phyloP scores from a whole-genome alignment of 30 jellyfish, hydroid and myxozoan genomes.

The Hydractinia echinata region DNA sequence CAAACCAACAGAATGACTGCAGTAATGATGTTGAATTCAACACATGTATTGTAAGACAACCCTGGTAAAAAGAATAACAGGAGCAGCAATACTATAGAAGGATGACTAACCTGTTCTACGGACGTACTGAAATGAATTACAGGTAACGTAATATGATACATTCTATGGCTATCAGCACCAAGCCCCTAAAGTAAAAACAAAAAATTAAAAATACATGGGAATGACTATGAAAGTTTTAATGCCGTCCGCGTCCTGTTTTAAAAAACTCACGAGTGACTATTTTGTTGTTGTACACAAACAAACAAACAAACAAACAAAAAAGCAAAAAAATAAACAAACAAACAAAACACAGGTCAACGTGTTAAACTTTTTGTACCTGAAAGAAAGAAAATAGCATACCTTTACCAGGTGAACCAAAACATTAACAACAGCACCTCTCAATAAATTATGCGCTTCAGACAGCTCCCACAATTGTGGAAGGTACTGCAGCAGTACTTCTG shows the following conservation, averaged over 20 bases:
- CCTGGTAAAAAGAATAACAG: not conserved
- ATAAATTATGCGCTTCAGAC: constrained; percentile 70
- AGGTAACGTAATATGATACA: constrained; percentile 53
- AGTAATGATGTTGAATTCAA: no score
- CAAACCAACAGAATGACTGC: no score
- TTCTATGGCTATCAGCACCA: not conserved
- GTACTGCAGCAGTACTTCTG: constrained; percentile 38
- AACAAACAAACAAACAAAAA: no score
- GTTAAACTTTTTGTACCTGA: no score
- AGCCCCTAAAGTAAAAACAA: not conserved
- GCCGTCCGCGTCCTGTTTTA: no score
- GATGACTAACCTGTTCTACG: constrained; percentile 42
- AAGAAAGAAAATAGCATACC: constrained; percentile 17
- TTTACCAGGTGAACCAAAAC: constrained; percentile 50
- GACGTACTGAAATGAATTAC: constrained; percentile 64
- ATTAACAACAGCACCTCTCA: constrained; percentile 65
- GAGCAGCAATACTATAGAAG: no score
- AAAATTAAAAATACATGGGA: not conserved
- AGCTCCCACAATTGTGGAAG: constrained; percentile 76
- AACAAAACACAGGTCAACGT: no score
- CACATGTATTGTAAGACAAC: not conserved
- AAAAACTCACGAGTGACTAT: no score
- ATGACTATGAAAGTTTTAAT: no score
- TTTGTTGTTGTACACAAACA: no score
- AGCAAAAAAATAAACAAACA: no score